phyloP scores from a whole-genome alignment of 2,888 invertebrate species.

The Eupeodes latifasciatus region DNA sequence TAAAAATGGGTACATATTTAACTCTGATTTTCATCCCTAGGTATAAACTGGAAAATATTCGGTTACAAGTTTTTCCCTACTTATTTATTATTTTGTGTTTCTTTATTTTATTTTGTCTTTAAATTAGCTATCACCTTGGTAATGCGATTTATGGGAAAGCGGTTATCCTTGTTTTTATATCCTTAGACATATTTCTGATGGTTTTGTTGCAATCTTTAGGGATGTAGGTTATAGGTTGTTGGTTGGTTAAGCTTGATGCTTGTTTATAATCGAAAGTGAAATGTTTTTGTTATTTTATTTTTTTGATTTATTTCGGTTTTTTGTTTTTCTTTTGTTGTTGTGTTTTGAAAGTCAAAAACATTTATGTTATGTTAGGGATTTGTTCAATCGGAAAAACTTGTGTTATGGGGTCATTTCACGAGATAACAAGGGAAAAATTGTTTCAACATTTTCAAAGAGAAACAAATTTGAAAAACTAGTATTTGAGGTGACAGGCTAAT shows the following conservation, averaged over 20 bases:
- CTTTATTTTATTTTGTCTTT: neutral
- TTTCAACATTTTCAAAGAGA: neutral
- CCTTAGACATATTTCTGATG: constrained; percentile 19
- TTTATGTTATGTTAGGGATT: neutral
- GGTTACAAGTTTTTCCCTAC: constrained; percentile 55
- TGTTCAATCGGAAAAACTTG: constrained; percentile 16
- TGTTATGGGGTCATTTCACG: neutral
- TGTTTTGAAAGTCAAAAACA: constrained; percentile 12
- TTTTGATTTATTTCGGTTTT: constrained; percentile 12
- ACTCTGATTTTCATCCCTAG: constrained; percentile 50
- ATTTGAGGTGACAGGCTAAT: neutral
- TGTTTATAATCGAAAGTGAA: constrained; percentile 64
- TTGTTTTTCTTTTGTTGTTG: constrained; percentile 6
- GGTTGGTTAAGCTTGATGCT: constrained; percentile 15
- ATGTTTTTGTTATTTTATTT: constrained; percentile 58
- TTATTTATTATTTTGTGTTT: neutral
- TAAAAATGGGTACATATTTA: constrained; percentile 4
- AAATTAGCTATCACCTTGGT: constrained; percentile 74
- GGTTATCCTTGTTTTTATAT: constrained; percentile 63
- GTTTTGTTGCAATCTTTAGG: constrained; percentile 27
- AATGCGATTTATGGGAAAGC: constrained; percentile 72
- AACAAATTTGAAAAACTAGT: neutral
- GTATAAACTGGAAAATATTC: constrained; percentile 38
- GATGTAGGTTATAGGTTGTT: constrained; percentile 13
- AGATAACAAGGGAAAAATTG: neutral